Evolutionary conservation across 1,140 invertebrate species (phyloP).

Genomic region (Ostrea denselamellosa): DNA sequence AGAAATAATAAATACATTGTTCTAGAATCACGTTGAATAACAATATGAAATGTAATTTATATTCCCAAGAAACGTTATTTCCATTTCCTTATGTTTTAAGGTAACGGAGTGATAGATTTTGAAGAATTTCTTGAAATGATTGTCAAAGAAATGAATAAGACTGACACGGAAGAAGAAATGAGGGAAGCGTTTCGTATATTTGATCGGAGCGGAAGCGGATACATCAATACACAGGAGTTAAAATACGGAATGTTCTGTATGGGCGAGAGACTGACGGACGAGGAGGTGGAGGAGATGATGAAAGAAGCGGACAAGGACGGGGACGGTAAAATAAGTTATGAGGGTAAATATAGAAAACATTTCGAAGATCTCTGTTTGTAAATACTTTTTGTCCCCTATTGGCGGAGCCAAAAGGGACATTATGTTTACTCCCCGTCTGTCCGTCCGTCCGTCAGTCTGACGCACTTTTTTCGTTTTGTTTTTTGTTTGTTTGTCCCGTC

Average conservation of each 20-base stretch:
- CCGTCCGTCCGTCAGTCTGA: too few species aligned
- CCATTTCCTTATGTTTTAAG: background rate
- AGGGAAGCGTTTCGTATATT: slow-evolving; percentile 99
- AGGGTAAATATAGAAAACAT: slow-evolving; percentile 51
- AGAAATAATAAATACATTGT: too few species aligned
- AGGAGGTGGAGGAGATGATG: slow-evolving; percentile 96
- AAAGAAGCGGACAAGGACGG: slow-evolving; percentile 93
- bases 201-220: slow-evolving; percentile 93
- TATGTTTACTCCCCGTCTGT: too few species aligned
- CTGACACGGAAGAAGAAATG: slow-evolving; percentile 98
- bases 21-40: slow-evolving; percentile 35
- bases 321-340: slow-evolving; percentile 80
- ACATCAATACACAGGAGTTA: slow-evolving; percentile 49
- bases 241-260: slow-evolving; percentile 44
- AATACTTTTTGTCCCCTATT: too few species aligned
- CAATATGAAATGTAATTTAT: background rate
- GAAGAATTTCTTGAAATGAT: slow-evolving; percentile 99
- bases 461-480: too few species aligned
- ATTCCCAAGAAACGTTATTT: background rate
- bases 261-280: slow-evolving; percentile 89
- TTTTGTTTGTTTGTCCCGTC: too few species aligned
- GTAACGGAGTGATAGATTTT: slow-evolving; percentile 86
- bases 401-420: too few species aligned
- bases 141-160: slow-evolving; percentile 99
- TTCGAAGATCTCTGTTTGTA: background rate